A percentile compares a stretch with the other conserved stretches of the same genome.
These are phyloP conservation scores for Larimichthys polyactis DNA, from an alignment of 2,113 vertebrate genomes.

Conservation along the genomic window DNA sequence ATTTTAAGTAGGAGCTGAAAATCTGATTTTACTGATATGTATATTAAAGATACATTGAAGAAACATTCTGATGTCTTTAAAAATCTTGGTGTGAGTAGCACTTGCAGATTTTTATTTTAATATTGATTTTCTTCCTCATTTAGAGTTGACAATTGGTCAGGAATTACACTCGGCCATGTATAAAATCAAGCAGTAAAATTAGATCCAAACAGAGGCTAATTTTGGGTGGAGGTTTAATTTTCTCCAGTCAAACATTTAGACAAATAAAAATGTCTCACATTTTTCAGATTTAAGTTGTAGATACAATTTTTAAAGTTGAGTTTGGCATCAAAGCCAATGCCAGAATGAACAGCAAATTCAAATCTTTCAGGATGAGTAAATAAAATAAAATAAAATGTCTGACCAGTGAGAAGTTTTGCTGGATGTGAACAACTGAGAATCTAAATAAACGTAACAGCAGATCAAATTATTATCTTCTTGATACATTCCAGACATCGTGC, in stretches of 20 bases:
- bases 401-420: not conserved
- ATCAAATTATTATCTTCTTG: constrained; percentile 42
- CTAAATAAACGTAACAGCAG: constrained; percentile 15
- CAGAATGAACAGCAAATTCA: not conserved
- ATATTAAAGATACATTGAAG: not conserved
- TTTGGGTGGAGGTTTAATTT: not conserved
- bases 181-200: not conserved
- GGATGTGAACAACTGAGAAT: not conserved
- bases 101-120: constrained; percentile 3
- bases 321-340: not conserved
- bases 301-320: not conserved
- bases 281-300: not conserved
- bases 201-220: not conserved
- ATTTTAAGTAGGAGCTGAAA: not conserved
- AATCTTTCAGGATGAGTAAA: not conserved
- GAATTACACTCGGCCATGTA: not conserved
- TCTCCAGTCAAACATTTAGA: not conserved
- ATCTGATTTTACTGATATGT: not conserved
- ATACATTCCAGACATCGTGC: constrained; percentile 52
- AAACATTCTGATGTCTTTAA: too few species aligned
- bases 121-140: constrained; percentile 16
- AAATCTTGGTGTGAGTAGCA: not conserved
- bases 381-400: not conserved
- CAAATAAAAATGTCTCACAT: not conserved
- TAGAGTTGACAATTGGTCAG: not conserved